phyloP scores from a whole-genome alignment of 2,888 invertebrate genomes.

The Caenorhabditis drosophilae region DNA sequence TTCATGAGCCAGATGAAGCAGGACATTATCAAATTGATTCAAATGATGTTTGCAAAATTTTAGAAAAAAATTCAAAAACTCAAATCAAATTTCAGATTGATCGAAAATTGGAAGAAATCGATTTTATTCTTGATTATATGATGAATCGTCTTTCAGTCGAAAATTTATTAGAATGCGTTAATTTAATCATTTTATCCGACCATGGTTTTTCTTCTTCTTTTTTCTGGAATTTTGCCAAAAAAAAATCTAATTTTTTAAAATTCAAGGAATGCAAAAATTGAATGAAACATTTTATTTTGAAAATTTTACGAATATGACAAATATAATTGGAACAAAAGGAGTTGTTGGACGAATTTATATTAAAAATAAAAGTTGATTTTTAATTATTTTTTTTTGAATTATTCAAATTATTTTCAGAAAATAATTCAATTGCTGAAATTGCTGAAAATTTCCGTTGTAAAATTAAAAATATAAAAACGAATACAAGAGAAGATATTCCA shows the following conservation, averaged over 20 bases:
- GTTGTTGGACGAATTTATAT: conserved; percentile 58
- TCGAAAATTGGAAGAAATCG: conserved; percentile 39
- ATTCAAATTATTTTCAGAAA: no score
- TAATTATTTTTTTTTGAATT: no score
- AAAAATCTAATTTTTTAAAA: no score
- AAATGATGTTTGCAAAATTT: conserved; percentile 33
- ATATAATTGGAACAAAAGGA: conserved; percentile 49
- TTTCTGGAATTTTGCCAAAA: no score
- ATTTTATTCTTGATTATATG: conserved; percentile 55
- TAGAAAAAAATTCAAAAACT: no score
- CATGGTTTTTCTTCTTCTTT: no score
- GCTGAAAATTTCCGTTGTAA: conserved; percentile 53
- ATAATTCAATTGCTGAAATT: conserved; percentile 37
- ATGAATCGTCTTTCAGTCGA: conserved; percentile 47
- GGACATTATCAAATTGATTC: conserved; percentile 49
- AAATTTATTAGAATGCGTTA: conserved; percentile 59
- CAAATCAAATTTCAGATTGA: no score
- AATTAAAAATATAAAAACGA: conserved; percentile 45
- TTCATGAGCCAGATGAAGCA: conserved; percentile 62
- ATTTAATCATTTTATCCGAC: conserved; percentile 61
- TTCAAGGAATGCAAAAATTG: conserved; percentile 55
- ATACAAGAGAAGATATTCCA: conserved; percentile 52
- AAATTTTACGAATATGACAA: conserved; percentile 40
- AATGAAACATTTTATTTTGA: conserved; percentile 52
- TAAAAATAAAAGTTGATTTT: no score